phyloP scores from a whole-genome alignment of 2,113 vertebrate genomes.

The Gnathonemus longibarbis region DNA sequence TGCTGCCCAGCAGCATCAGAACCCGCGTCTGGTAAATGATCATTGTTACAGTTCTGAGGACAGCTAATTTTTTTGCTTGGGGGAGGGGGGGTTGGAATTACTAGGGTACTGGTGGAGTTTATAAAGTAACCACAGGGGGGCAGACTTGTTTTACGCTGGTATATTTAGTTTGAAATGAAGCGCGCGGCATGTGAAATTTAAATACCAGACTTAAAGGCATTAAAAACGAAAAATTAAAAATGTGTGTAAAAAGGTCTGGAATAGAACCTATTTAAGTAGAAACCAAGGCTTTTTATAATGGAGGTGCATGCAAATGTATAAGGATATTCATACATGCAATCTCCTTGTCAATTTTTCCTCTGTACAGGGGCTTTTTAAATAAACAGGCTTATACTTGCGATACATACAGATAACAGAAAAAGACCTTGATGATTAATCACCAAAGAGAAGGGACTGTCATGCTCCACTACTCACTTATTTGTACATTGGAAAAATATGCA shows the following conservation, averaged over 20 bases:
- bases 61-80: neutral
- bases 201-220: slow-evolving; percentile 15
- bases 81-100: neutral
- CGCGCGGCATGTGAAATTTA: slow-evolving; percentile 32
- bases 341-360: neutral
- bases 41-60: neutral
- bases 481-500: neutral
- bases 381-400: neutral
- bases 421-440: neutral
- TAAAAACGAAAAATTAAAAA: slow-evolving; percentile 22
- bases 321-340: neutral
- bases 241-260: slow-evolving; percentile 39
- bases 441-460: neutral
- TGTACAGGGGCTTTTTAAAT: neutral
- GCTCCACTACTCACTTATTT: neutral
- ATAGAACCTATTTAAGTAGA: slow-evolving; percentile 8
- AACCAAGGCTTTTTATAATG: slow-evolving; percentile 16
- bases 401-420: slow-evolving; percentile 10
- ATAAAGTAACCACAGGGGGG: slow-evolving; percentile 42
- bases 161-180: slow-evolving; percentile 12
- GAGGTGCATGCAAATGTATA: neutral
- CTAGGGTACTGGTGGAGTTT: neutral
- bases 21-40: neutral
- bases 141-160: slow-evolving; percentile 39
- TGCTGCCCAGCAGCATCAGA: neutral